Conservation (phyloP, 2,888 invertebrate species). For the Nowickia ferox region DNA sequence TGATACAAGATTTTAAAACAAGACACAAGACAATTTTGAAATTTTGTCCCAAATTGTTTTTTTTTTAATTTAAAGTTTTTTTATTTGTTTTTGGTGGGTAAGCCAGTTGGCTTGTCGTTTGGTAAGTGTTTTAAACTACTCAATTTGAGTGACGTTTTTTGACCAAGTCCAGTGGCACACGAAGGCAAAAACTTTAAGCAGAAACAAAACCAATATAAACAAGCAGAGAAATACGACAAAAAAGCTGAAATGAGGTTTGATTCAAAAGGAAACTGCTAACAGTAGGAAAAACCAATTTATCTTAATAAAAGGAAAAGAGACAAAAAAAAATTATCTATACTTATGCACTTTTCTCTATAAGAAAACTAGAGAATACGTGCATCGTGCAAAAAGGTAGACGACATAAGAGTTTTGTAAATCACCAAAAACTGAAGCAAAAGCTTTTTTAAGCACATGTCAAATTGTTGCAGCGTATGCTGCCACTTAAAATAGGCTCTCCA, state of each 20-base stretch:
- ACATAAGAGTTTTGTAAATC: conserved; percentile 8
- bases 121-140: conserved; percentile 63
- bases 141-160: conserved; percentile 69
- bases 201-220: conserved; percentile 53
- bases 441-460: conserved; percentile 62
- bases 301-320: conserved; percentile 35
- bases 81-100: conserved; percentile 18
- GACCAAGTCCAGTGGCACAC: conserved; percentile 57
- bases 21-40: conserved; percentile 64
- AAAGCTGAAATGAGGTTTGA: conserved; percentile 9
- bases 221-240: conserved; percentile 10
- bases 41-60: conserved; percentile 66
- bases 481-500: conserved; percentile 17
- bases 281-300: conserved; percentile 58
- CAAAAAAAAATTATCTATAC: neutral
- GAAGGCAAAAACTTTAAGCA: conserved; percentile 8
- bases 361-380: neutral
- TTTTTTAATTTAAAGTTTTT: neutral
- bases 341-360: conserved; percentile 1
- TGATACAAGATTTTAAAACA: conserved; percentile 55
- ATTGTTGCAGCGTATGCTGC: conserved; percentile 39
- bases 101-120: conserved; percentile 5
- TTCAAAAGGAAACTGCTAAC: conserved; percentile 36
- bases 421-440: conserved; percentile 14
- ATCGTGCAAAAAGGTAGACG: neutral